phyloP scores from a whole-genome alignment of 30 jellyfish, hydroid and myxozoan species.

The Aurelia sp. region DNA sequence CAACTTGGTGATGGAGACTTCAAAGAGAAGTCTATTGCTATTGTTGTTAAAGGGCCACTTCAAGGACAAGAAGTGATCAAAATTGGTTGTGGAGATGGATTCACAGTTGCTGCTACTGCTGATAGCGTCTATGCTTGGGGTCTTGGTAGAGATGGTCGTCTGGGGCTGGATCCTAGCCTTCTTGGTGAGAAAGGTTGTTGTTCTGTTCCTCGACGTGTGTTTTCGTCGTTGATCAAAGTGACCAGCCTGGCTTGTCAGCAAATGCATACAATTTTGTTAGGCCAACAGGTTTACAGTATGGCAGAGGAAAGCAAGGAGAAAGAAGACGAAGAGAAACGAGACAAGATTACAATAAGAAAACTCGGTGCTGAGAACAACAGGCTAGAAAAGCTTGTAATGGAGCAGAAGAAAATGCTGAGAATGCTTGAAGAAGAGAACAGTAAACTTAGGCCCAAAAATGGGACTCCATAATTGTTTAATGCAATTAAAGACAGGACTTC shows the following conservation, averaged over 20 bases:
- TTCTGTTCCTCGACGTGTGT: conserved; percentile 83
- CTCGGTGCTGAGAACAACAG: conserved; percentile 67
- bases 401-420: conserved; percentile 49
- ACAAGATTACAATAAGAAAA: conserved; percentile 30
- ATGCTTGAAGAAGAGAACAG: conserved; percentile 61
- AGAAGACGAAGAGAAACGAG: conserved; percentile 30
- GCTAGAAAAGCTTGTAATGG: conserved; percentile 32
- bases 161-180: conserved; percentile 85
- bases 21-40: conserved; percentile 71
- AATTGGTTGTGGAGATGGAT: conserved; percentile 91
- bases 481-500: too few species aligned
- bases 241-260: conserved; percentile 85
- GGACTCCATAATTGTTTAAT: neutral
- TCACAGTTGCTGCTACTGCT: conserved; percentile 89
- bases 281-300: conserved; percentile 71
- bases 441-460: conserved; percentile 21
- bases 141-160: conserved; percentile 85
- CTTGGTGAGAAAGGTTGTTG: conserved; percentile 76
- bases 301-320: conserved; percentile 10
- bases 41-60: conserved; percentile 83
- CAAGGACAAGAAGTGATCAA: conserved; percentile 74
- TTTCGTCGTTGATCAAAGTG: conserved; percentile 86
- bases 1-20: conserved; percentile 91
- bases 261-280: conserved; percentile 79
- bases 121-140: conserved; percentile 96